phyloP scores from a whole-genome alignment of 1,140 invertebrate species.

The Epicauta chinensis region DNA sequence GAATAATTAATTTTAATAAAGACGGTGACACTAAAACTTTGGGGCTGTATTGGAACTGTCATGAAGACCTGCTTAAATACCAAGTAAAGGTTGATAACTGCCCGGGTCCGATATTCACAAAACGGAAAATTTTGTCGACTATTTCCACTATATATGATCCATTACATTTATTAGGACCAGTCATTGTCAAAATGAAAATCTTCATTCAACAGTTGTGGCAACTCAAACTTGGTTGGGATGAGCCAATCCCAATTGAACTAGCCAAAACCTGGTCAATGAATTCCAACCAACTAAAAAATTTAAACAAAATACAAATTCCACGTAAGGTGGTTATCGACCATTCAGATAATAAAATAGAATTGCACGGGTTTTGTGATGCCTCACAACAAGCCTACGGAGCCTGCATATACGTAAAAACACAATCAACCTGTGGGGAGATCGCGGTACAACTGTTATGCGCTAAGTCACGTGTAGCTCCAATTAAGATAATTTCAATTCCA shows the following conservation, averaged over 20 bases:
- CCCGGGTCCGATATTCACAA: not conserved
- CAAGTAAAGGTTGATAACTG: not conserved
- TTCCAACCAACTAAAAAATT: not conserved
- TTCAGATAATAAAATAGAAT: constrained; percentile 5
- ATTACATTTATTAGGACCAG: constrained; percentile 31
- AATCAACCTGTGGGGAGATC: not conserved
- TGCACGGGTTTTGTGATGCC: constrained; percentile 29
- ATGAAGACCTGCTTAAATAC: constrained; percentile 11
- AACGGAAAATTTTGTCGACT: constrained; percentile 8
- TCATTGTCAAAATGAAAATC: constrained; percentile 33
- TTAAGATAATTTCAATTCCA: not conserved
- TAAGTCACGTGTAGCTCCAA: constrained; percentile 25
- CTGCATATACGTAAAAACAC: constrained; percentile 23
- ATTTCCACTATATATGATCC: constrained; percentile 23
- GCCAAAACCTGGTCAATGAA: too few species aligned
- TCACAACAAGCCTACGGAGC: constrained; percentile 29
- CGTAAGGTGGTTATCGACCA: not conserved
- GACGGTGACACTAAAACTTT: constrained; percentile 2
- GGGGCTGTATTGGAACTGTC: constrained; percentile 14
- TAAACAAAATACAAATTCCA: constrained; percentile 8
- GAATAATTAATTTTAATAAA: too few species aligned
- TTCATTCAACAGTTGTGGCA: constrained; percentile 36
- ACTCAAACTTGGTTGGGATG: constrained; percentile 36
- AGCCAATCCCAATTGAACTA: constrained; percentile 5
- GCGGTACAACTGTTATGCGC: constrained; percentile 22